These are phyloP conservation scores for Luffia ferchaultella DNA, from an alignment of 2,888 invertebrate genomes.

Conservation along the genomic window DNA sequence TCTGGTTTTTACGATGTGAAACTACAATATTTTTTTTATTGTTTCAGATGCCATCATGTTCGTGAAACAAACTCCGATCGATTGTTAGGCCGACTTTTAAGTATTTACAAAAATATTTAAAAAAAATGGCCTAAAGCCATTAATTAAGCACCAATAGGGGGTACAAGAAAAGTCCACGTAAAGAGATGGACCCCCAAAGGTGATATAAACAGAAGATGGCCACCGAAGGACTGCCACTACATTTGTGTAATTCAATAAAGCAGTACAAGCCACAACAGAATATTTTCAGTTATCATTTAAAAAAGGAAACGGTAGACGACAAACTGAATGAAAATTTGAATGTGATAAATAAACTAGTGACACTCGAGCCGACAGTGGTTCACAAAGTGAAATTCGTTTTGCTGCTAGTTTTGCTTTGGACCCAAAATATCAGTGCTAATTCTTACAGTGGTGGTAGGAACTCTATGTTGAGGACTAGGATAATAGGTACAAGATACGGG, in stretches of 20 bases:
- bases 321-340: constrained; percentile 15
- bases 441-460: constrained; percentile 57
- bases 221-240: constrained; percentile 49
- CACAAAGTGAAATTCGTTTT: constrained; percentile 36
- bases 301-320: constrained; percentile 19
- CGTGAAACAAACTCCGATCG: constrained; percentile 13
- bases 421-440: constrained; percentile 41
- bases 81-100: neutral
- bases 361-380: constrained; percentile 11
- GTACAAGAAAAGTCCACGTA: constrained; percentile 21
- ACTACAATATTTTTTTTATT: constrained; percentile 20
- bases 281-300: constrained; percentile 7
- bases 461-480: constrained; percentile 78
- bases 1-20: too few species aligned
- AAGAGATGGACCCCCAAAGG: constrained; percentile 53
- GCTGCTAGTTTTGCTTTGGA: constrained; percentile 37
- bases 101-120: neutral
- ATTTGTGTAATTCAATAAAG: constrained; percentile 59
- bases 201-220: constrained; percentile 60
- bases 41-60: constrained; percentile 34
- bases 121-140: too few species aligned
- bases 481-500: constrained; percentile 86
- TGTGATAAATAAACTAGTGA: constrained; percentile 20
- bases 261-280: constrained; percentile 24
- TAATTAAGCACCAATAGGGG: too few species aligned